Conservation (phyloP, 1,140 invertebrate species). For the Drosophila micromelanica region DNA sequence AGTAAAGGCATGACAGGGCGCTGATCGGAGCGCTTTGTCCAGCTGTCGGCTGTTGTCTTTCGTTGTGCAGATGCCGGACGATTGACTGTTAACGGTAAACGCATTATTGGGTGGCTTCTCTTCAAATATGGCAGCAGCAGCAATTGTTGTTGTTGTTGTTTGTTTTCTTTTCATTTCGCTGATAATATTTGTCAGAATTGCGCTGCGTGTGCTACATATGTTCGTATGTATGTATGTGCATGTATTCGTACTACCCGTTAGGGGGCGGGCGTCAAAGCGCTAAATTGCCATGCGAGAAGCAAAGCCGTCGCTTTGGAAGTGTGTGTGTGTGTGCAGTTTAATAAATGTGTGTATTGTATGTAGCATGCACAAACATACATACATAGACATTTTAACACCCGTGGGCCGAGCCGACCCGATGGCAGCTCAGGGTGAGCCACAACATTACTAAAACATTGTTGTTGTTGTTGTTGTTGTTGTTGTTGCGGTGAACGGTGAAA, state of each 20-base stretch:
- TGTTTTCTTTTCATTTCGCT: slow-evolving; percentile 26
- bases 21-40: slow-evolving; percentile 31
- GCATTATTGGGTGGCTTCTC: slow-evolving; percentile 52
- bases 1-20: slow-evolving; percentile 20
- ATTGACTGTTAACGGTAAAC: slow-evolving; percentile 53
- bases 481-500: slow-evolving; percentile 77
- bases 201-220: slow-evolving; percentile 36
- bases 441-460: slow-evolving; percentile 62
- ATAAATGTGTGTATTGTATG: slow-evolving; percentile 5
- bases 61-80: slow-evolving; percentile 38
- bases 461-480: slow-evolving; percentile 38
- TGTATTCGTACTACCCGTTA: slow-evolving; percentile 1
- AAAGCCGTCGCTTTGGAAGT: slow-evolving; percentile 17
- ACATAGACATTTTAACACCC: slow-evolving; percentile 65
- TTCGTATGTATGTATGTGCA: neutral
- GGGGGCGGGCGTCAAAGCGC: slow-evolving; percentile 65
- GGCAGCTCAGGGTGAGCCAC: slow-evolving; percentile 80
- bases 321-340: slow-evolving; percentile 12
- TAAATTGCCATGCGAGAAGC: slow-evolving; percentile 54
- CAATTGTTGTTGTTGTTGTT: slow-evolving; percentile 26
- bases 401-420: slow-evolving; percentile 71
- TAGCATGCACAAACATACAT: neutral
- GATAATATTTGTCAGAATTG: slow-evolving; percentile 48
- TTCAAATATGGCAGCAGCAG: slow-evolving; percentile 30
- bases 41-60: slow-evolving; percentile 36